phyloP scores from a whole-genome alignment of 1,140 invertebrate genomes.

The Atta texana region DNA sequence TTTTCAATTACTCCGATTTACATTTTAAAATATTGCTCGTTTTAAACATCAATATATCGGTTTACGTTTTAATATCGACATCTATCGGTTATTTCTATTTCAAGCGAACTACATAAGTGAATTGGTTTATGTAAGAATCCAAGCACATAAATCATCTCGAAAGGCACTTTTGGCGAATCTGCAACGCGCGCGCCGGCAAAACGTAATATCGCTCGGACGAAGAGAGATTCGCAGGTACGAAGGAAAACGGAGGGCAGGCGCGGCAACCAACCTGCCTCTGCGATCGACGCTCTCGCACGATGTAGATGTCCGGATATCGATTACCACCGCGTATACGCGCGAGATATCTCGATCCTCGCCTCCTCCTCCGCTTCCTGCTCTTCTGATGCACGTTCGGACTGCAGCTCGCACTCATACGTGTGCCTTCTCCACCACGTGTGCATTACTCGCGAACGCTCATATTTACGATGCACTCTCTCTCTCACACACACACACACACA shows the following conservation, averaged over 20 bases:
- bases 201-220: neutral
- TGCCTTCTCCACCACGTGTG: neutral
- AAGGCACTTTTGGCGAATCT: neutral
- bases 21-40: neutral
- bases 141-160: neutral
- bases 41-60: neutral
- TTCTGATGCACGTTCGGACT: slow-evolving; percentile 13
- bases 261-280: slow-evolving; percentile 16
- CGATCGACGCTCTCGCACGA: slow-evolving; percentile 53
- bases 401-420: neutral
- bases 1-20: neutral
- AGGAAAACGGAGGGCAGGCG: slow-evolving; percentile 18
- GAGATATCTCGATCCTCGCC: slow-evolving; percentile 65
- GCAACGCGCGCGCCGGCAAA: neutral
- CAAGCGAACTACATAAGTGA: neutral
- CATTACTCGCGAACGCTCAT: slow-evolving; percentile 46
- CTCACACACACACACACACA: neutral
- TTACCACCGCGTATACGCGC: slow-evolving; percentile 51
- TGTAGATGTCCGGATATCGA: slow-evolving; percentile 74
- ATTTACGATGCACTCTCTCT: slow-evolving; percentile 18
- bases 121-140: neutral
- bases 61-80: neutral
- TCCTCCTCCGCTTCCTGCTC: neutral
- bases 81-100: neutral
- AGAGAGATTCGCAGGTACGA: slow-evolving; percentile 42